phyloP scores from a whole-genome alignment of 2,888 invertebrate species.

The Gymnocheta viridis region DNA sequence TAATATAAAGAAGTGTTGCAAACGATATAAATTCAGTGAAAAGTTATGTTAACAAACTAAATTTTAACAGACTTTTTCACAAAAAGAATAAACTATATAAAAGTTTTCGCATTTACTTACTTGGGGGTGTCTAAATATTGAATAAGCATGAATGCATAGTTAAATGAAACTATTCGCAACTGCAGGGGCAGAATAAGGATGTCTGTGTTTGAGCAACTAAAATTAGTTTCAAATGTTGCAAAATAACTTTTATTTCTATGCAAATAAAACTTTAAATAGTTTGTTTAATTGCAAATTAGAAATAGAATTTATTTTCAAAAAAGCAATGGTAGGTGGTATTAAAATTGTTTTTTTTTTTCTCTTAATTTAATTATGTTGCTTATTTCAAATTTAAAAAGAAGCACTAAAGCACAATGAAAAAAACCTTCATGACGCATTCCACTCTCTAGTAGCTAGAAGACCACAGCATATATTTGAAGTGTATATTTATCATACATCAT shows the following conservation, averaged over 20 bases:
- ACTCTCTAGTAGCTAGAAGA: no score
- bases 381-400: background rate
- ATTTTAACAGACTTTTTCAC: background rate
- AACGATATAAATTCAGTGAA: background rate
- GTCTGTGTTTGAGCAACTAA: slow-evolving; percentile 24
- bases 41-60: slow-evolving; percentile 4
- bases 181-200: slow-evolving; percentile 36
- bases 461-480: no score
- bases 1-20: background rate
- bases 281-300: slow-evolving; percentile 47
- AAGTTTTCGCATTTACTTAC: slow-evolving; percentile 39
- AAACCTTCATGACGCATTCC: no score
- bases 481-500: no score
- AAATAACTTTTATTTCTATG: slow-evolving; percentile 34
- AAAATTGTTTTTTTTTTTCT: background rate
- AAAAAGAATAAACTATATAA: slow-evolving; percentile 10
- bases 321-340: background rate
- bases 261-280: slow-evolving; percentile 36
- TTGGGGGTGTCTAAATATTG: slow-evolving; percentile 20
- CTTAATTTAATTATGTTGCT: background rate
- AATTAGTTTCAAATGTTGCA: slow-evolving; percentile 42
- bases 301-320: background rate
- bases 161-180: slow-evolving; percentile 10
- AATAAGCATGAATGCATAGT: background rate
- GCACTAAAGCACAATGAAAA: no score